Evolutionary conservation across 2,797 vertebrate genomes (phyloP), one percentile per base, ranked within the genome.

Genomic region (Helarctos malayanus): DNA sequence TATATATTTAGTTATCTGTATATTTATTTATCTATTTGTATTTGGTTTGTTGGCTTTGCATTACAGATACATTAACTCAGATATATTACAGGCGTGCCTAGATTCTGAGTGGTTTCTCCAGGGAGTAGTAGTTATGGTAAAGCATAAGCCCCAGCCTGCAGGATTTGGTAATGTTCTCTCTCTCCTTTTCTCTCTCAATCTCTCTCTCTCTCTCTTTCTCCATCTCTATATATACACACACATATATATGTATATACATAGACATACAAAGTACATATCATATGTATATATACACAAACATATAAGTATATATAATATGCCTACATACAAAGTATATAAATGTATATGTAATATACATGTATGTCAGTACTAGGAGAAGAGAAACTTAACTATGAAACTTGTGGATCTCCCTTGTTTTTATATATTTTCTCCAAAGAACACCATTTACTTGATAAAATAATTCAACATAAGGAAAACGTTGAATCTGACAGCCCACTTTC

Each of bases 371-470:
- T 75, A 80, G 75, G 3, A 78, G 32, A 9, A 90, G 35, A 73
- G 54, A 91, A 38, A 13, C 21, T 84, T 57, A 68, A 59, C 38
- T 56, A 83, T 91, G 82, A 73, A 63, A 78, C 5, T 1, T 69
- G 81, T 45, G 38, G n/a, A 86, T 79, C 18, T 79, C 52, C 49
- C n/a, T 96, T 93, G 16, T 61, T 78, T 68, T 73, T 80, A 27
- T 25, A 19, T 32, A 2, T 75, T 87, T 68, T 61, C 15, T 41
- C 35, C 8, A 14, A 63, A 96, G 23, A 82, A 85, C 18, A 76
- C 15, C 27, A 59, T 79, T 89, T 91, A 76, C 69, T 18, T 91
- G 73, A 35, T 45, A 75, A 91, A 93, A 95, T 71, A 90, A 95
- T 80, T 86, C 35, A 76, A 65, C 61, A 49, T 49, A 85, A 93